Conservation (phyloP, 2,797 vertebrate genomes). For the Poeciliopsis presidionis region DNA sequence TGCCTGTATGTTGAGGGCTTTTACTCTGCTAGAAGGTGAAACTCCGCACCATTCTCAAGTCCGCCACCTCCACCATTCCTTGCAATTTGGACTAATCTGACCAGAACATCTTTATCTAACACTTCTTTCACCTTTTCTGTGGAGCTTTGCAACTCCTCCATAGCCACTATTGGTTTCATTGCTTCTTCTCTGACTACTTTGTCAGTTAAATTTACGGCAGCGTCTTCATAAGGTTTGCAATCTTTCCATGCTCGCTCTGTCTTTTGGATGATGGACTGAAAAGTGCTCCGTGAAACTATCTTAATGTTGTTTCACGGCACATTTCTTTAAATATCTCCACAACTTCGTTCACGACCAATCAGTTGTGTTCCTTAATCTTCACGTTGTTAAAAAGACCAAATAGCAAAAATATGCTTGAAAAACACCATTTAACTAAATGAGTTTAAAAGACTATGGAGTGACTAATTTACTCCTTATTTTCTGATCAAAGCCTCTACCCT, state of each 20-base stretch:
- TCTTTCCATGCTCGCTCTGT: neutral
- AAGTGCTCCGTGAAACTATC: neutral
- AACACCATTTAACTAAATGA: constrained; percentile 47
- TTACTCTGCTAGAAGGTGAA: neutral
- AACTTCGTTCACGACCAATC: neutral
- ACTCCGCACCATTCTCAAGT: neutral
- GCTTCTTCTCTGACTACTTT: neutral
- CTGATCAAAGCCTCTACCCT: constrained; percentile 60
- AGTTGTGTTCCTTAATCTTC: neutral
- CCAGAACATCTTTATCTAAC: neutral
- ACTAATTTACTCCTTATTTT: constrained; percentile 64
- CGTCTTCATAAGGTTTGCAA: neutral
- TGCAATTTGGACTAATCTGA: neutral
- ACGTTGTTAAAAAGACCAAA: neutral
- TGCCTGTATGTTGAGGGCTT: too few relatives aligned
- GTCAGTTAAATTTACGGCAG: neutral
- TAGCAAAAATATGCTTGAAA: constrained; percentile 18
- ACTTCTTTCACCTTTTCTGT: neutral
- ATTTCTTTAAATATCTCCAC: neutral
- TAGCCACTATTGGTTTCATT: neutral
- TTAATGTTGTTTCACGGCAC: neutral
- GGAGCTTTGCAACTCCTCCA: neutral
- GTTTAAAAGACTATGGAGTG: constrained; percentile 54
- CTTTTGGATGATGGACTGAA: neutral
- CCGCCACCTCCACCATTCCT: neutral